Percentiles rank a stretch among this genome's conserved stretches.
These are phyloP conservation scores for Metalampra italica DNA, from an alignment of 2,888 invertebrate species.

Conservation along the genomic window DNA sequence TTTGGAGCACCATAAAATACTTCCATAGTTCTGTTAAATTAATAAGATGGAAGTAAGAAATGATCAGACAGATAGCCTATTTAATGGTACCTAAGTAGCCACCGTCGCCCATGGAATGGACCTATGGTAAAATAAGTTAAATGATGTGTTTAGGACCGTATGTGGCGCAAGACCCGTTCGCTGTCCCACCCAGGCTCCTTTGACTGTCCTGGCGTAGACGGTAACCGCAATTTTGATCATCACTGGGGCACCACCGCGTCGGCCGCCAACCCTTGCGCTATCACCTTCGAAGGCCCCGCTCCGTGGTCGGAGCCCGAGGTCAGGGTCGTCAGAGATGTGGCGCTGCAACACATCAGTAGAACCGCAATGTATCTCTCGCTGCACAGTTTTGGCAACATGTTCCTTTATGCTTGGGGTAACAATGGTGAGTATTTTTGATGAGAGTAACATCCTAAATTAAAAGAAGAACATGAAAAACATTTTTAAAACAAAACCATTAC, in stretches of 20 bases:
- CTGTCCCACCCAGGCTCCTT: conserved; percentile 50
- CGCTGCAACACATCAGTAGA: conserved; percentile 65
- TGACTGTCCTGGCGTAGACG: conserved; percentile 84
- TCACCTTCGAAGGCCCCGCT: conserved; percentile 80
- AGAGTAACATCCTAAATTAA: background rate
- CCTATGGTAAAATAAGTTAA: no score
- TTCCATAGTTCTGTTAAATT: no score
- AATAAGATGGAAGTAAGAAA: no score
- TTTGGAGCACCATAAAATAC: no score
- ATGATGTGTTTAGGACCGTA: conserved; percentile 63
- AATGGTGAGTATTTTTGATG: conserved; percentile 46
- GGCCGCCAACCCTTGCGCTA: conserved; percentile 75
- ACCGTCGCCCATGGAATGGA: no score
- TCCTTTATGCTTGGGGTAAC: conserved; percentile 85
- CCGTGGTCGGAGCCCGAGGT: conserved; percentile 85
- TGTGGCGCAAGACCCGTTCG: conserved; percentile 86
- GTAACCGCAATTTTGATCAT: conserved; percentile 87
- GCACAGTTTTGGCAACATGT: conserved; percentile 85
- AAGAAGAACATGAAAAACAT: no score
- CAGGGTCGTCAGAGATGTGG: conserved; percentile 75
- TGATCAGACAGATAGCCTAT: no score
- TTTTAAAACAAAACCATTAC: no score
- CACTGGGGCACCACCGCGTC: conserved; percentile 80
- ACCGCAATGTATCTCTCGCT: conserved; percentile 84
- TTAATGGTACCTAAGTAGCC: no score